phyloP scores from a whole-genome alignment of 1,140 invertebrate species.

The Hyles vespertilio region DNA sequence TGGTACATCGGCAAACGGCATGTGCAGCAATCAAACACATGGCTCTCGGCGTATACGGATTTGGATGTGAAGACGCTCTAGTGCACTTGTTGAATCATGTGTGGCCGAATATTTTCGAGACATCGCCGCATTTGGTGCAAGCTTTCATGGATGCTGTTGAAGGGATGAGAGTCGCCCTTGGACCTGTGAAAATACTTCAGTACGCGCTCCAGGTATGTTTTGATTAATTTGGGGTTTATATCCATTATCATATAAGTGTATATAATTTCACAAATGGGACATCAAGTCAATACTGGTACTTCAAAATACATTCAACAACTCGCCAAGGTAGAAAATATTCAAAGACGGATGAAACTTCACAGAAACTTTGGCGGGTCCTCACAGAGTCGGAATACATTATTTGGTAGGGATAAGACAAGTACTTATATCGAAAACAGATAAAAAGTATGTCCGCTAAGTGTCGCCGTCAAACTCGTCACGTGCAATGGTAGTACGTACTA shows the following conservation, averaged over 20 bases:
- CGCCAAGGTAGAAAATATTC: no score
- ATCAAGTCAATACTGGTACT: no score
- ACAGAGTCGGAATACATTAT: no score
- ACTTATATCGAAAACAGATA: no score
- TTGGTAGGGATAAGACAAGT: no score
- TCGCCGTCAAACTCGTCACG: no score
- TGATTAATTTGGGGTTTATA: not conserved
- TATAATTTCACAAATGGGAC: no score
- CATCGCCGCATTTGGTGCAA: constrained; percentile 99
- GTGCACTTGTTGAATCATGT: constrained; percentile 98
- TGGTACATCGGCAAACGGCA: constrained; percentile 98
- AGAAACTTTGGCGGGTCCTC: no score
- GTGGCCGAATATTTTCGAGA: constrained; percentile 99
- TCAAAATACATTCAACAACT: no score
- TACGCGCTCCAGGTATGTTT: constrained; percentile 90
- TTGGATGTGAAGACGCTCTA: constrained; percentile 99
- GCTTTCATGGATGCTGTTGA: constrained; percentile 99
- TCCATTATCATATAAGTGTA: not conserved
- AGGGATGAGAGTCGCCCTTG: constrained; percentile 95
- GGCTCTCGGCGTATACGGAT: constrained; percentile 98
- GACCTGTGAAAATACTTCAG: constrained; percentile 97
- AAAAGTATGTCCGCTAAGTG: no score
- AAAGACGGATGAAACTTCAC: no score
- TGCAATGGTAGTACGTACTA: no score
- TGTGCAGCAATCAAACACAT: constrained; percentile 99